phyloP scores from a whole-genome alignment of 23 tunicate genomes.

The Trididemnum nubilum region DNA sequence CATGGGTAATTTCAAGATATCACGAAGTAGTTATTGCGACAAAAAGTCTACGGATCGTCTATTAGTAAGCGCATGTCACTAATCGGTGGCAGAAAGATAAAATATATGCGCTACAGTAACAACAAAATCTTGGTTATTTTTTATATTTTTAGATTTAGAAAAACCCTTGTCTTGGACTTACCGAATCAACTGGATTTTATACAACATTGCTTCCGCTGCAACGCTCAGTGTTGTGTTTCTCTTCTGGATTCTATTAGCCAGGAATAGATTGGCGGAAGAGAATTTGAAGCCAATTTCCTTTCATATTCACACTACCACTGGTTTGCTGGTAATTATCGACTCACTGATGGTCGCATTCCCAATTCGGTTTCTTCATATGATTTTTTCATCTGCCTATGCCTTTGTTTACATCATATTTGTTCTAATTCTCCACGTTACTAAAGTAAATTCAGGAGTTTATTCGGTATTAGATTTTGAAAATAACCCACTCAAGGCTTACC shows the following conservation, averaged over 20 bases:
- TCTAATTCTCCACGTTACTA: constrained; percentile 40
- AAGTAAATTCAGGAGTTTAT: constrained; percentile 35
- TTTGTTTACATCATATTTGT: constrained; percentile 29
- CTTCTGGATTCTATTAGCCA: constrained; percentile 32
- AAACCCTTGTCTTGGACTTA: constrained; percentile 29
- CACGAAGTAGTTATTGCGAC: too few relatives aligned
- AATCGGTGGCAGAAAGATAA: too few relatives aligned
- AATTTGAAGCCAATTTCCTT: neutral
- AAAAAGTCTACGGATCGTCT: too few relatives aligned
- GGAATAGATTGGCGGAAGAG: neutral
- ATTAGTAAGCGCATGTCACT: too few relatives aligned
- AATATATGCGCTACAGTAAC: too few relatives aligned
- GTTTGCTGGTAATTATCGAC: constrained; percentile 13
- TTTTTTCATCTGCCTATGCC: neutral
- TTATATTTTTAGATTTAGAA: neutral
- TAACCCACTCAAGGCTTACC: too few relatives aligned
- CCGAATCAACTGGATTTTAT: constrained; percentile 30
- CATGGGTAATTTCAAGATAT: too few relatives aligned
- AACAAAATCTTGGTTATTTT: too few relatives aligned
- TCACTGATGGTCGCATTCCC: constrained; percentile 48
- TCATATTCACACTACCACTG: neutral
- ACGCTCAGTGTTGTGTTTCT: constrained; percentile 21
- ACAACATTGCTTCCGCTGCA: constrained; percentile 14
- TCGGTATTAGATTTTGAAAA: constrained; percentile 31
- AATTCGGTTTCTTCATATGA: constrained; percentile 26